Percentiles rank a stretch among this genome's conserved stretches.
phyloP scores from a whole-genome alignment of 2,888 invertebrate genomes.

The Perithous albicinctus region DNA sequence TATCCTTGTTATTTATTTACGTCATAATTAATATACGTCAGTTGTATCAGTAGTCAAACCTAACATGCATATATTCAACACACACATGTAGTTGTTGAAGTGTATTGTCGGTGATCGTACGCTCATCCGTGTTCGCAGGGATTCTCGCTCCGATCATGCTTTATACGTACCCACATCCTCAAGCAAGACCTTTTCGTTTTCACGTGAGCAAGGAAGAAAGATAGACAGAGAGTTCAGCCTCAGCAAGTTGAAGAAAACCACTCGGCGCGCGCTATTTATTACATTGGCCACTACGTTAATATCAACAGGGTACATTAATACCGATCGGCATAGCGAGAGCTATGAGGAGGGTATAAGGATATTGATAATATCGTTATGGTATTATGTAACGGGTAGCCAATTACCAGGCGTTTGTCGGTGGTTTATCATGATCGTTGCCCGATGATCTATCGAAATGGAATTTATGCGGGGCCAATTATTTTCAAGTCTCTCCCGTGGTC shows the following conservation, averaged over 20 bases:
- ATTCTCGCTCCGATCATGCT: slow-evolving; percentile 30
- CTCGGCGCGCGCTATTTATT: slow-evolving; percentile 64
- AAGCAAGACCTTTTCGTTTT: slow-evolving; percentile 54
- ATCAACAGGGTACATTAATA: slow-evolving; percentile 67
- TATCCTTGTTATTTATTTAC: too few relatives aligned
- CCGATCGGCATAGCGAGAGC: slow-evolving; percentile 47
- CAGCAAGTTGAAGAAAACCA: slow-evolving; percentile 25
- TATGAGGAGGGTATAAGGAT: slow-evolving; percentile 49
- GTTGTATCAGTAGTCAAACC: too few relatives aligned
- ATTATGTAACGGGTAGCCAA: slow-evolving; percentile 72
- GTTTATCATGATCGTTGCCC: slow-evolving; percentile 66
- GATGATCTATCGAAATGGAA: slow-evolving; percentile 65
- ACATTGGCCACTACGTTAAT: slow-evolving; percentile 66
- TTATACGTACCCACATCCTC: slow-evolving; percentile 2
- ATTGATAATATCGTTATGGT: slow-evolving; percentile 70
- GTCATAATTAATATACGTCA: too few relatives aligned
- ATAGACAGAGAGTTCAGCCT: slow-evolving; percentile 12
- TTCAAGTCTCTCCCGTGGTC: slow-evolving; percentile 24
- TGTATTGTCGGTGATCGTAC: not conserved
- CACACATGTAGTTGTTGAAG: not conserved
- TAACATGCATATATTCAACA: not conserved
- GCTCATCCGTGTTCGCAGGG: slow-evolving; percentile 9
- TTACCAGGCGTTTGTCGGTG: slow-evolving; percentile 70
- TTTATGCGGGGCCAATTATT: slow-evolving; percentile 64
- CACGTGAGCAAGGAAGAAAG: slow-evolving; percentile 40